Conservation (phyloP, 2,113 vertebrate species). For the Heterochromis multidens region DNA sequence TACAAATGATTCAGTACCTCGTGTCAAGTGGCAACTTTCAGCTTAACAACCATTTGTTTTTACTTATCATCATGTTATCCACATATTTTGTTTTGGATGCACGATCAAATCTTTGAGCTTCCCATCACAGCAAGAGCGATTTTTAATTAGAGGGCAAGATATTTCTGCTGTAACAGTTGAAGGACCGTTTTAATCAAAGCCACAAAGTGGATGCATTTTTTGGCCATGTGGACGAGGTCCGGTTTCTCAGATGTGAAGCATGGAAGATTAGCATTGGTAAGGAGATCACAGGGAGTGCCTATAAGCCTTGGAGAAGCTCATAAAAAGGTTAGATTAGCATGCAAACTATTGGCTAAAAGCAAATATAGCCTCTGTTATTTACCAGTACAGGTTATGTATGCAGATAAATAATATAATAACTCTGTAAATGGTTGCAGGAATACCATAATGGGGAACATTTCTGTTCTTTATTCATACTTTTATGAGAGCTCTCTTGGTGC, state of each 20-base stretch:
- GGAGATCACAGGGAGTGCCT: constrained; percentile 17
- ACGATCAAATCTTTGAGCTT: constrained; percentile 2
- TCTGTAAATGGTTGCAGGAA: not conserved
- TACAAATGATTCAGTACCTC: not conserved
- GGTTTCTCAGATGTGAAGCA: constrained; percentile 20
- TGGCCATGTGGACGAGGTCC: not conserved
- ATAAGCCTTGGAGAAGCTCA: constrained; percentile 3
- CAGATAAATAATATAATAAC: not conserved
- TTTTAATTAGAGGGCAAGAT: not conserved
- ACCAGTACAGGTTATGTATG: not conserved
- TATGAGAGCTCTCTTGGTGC: not conserved
- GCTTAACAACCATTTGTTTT: constrained; percentile 1
- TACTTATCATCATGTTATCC: not conserved
- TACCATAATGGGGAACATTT: not conserved
- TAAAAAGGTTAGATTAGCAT: constrained; percentile 14
- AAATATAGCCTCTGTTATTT: not conserved
- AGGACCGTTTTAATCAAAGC: constrained; percentile 44
- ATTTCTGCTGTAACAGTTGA: constrained; percentile 15
- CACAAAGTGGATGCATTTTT: not conserved
- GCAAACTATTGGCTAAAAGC: not conserved
- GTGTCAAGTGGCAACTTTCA: constrained; percentile 26
- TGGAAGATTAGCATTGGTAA: constrained; percentile 28
- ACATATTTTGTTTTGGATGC: not conserved
- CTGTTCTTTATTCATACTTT: constrained; percentile 7
- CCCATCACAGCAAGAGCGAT: not conserved